Base-by-base conservation (phyloP, 2,113 vertebrate genomes). In the Campylomormyrus tamandua region DNA sequence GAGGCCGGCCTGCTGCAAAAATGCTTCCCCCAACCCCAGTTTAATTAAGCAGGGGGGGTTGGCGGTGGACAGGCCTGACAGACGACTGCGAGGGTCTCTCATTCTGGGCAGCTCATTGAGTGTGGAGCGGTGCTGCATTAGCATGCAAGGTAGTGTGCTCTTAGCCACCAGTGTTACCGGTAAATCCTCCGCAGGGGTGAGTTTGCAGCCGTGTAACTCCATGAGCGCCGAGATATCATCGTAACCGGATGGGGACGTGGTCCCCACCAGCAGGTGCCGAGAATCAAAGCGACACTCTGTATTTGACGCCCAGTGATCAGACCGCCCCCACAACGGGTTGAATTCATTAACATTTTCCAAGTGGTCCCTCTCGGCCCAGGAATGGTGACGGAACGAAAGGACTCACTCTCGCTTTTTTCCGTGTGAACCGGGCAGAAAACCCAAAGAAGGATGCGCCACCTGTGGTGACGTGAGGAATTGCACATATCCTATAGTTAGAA, bases 101-200 rank as follows among this genome's bases (percentile, higher is more conserved):
- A 8, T 70, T 90, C 35, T 21, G 66, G 83, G 9, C 13, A n/a
- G n/a, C 1, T 70, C n/a, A n/a, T 74, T 13, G 3, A 21, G 56
- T 17, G 58, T 52, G 31, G 27, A 9, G 39, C 39, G 24, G 24
- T 1, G 2, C 53, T 10, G 80, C 56, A 66, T 90, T 85, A 85
- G 70, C 46, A 86, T 90, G 58, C 35, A 35, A 39, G 58, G 24
- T 17, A 88, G 87, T 0, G 24, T 3, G 5, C 5, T 46, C 2
- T 3, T 52, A 89, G 83, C 88, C 80, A 35, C 48, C 31, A 89
- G 88, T 49, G 87, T 90, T 90, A 89, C 90, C 90, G 89, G 90
- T 93, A 92, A 93, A 91, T 92, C 88, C 91, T 88, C 88, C 87
- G 1, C 85, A 87, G 91, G 90, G 91, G 89, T 15, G 91, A 91